Evolutionary conservation across 2,113 vertebrate species (phyloP), one percentile per base, ranked within the genome.

Genomic region (Chaetura pelagica): DNA sequence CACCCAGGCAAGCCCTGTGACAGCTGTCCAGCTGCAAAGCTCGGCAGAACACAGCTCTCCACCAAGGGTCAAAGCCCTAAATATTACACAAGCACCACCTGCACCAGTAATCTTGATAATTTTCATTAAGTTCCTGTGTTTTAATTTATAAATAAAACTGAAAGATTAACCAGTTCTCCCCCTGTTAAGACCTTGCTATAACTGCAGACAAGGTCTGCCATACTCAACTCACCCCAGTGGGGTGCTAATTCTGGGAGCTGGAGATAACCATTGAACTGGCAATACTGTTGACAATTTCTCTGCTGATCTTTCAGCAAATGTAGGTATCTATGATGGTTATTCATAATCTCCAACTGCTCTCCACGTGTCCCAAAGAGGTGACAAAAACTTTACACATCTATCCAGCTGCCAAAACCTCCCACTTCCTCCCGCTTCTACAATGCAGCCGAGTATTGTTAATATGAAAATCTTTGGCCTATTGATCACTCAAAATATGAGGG

Each of bases 401-500:
- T 66, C 66, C 67, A 40, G 77, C 89, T 91, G 89, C 77, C 84
- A 91, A 95, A 94, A 72, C 49, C 66, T 94, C 54, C 49, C 30
- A 32, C 62, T 95, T 87, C 24, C 69, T 51, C 58, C 40, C 0
- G 0, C 58, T 91, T 94, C 93, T 94, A 91, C 96, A 82, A 87
- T 82, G 90, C 95, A 94, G 73, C 78, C 15, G 95, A 94, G 96
- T 94, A 79, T 95, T 91, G 93, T 97, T 96, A 95, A 95, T 94
- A 97, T 83, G 78, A 97, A 95, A 94, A 95, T 96, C 91, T 95
- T 94, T 93, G 93, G 62, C 84, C 91, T 96, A 96, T 96, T 93
- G 96, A 97, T 97, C 84, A 84, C 89, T 95, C 73, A 91, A 92
- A 97, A 97, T 97, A 96, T 91, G 95, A 96, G 81, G n/a, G 93